phyloP scores from a whole-genome alignment of 2,888 invertebrate genomes.

The Ophion ventricosus region DNA sequence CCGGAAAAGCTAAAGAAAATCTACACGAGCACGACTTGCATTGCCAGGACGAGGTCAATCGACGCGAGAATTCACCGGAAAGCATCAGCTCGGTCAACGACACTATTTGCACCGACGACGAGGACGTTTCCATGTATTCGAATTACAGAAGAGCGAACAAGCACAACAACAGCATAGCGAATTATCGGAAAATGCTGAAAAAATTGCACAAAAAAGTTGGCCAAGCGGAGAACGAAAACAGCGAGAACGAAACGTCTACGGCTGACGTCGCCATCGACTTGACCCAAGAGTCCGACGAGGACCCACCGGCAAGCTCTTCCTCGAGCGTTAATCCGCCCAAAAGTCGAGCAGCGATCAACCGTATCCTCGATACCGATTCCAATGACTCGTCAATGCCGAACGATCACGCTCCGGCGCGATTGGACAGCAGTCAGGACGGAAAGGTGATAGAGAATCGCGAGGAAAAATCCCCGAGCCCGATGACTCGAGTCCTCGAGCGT shows the following conservation, averaged over 20 bases:
- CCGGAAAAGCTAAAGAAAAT: constrained; percentile 49
- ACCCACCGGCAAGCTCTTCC: constrained; percentile 15
- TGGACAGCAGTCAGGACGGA: neutral
- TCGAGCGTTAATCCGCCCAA: constrained; percentile 16
- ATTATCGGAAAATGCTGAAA: constrained; percentile 73
- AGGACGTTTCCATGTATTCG: constrained; percentile 76
- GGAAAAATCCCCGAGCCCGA: neutral
- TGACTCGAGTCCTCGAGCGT: neutral
- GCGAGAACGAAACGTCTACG: constrained; percentile 17
- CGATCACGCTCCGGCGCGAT: neutral
- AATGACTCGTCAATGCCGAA: constrained; percentile 12
- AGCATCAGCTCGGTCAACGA: constrained; percentile 38
- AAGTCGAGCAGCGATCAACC: neutral
- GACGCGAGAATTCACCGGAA: constrained; percentile 2
- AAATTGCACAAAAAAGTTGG: constrained; percentile 7
- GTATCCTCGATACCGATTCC: constrained; percentile 32
- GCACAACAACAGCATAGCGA: constrained; percentile 76
- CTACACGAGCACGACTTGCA: constrained; percentile 5
- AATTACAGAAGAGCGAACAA: constrained; percentile 74
- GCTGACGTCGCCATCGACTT: constrained; percentile 36
- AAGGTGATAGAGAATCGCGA: neutral
- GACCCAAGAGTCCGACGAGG: constrained; percentile 54
- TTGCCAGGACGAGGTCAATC: constrained; percentile 2
- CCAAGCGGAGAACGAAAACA: constrained; percentile 2
- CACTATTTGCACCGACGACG: constrained; percentile 40